These are phyloP conservation scores for Phlogophora meticulosa DNA, from an alignment of 2,888 invertebrate genomes.

Conservation along the genomic window DNA sequence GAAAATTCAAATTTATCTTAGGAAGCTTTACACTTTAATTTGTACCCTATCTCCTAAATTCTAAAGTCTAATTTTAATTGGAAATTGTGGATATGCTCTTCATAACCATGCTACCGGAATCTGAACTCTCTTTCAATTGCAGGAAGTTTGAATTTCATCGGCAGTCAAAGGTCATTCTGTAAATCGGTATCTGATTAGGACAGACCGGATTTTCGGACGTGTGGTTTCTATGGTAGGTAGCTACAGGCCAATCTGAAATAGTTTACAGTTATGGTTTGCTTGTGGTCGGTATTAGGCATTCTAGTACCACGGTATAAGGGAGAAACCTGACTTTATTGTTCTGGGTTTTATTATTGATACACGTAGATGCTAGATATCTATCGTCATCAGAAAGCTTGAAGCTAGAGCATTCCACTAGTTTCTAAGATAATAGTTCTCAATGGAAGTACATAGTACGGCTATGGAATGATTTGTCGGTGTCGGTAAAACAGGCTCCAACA, in stretches of 20 bases:
- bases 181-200: conserved; percentile 67
- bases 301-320: conserved; percentile 28
- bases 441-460: too few relatives aligned
- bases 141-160: conserved; percentile 23
- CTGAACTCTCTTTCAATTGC: conserved; percentile 10
- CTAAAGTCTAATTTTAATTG: conserved; percentile 58
- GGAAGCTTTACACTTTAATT: conserved; percentile 31
- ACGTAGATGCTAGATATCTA: too few relatives aligned
- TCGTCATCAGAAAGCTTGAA: too few relatives aligned
- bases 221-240: conserved; percentile 54
- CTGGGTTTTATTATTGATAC: conserved; percentile 21
- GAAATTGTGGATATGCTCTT: conserved; percentile 41
- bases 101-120: conserved; percentile 9
- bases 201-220: conserved; percentile 66
- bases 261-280: conserved; percentile 62
- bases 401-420: too few relatives aligned
- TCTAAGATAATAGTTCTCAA: too few relatives aligned
- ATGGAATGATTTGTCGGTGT: too few relatives aligned
- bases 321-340: conserved; percentile 36
- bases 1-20: conserved; percentile 46
- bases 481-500: too few relatives aligned
- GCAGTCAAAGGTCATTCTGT: conserved; percentile 39
- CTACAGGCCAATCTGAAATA: conserved; percentile 64
- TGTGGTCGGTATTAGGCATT: conserved; percentile 54
- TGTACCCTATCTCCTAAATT: conserved; percentile 47